Conservation (phyloP, 2,888 invertebrate species). For the Sympetrum striolatum region DNA sequence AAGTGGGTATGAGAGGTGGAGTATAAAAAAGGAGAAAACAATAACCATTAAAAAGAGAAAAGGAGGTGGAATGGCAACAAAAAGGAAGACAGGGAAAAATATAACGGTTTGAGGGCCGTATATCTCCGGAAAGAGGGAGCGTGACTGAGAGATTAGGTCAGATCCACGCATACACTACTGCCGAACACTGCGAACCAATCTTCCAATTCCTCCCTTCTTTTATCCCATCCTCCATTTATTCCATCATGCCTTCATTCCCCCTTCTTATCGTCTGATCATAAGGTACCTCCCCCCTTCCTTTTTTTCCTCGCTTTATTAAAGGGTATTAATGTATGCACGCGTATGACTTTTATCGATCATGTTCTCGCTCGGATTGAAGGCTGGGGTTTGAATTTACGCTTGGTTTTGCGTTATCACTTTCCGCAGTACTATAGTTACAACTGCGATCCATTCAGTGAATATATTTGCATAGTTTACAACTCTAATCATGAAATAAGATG, state of each 20-base stretch:
- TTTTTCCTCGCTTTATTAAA: not conserved
- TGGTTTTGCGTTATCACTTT: too few species aligned
- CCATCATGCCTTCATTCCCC: not conserved
- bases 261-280: not conserved
- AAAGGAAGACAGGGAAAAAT: conserved; percentile 29
- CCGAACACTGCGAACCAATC: conserved; percentile 34
- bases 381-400: too few species aligned
- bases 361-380: too few species aligned
- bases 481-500: too few species aligned
- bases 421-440: too few species aligned
- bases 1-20: conserved; percentile 4
- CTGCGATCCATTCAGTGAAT: too few species aligned
- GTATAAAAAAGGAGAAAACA: conserved; percentile 1
- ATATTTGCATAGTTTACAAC: too few species aligned
- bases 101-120: conserved; percentile 30
- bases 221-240: not conserved
- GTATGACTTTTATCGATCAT: too few species aligned
- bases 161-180: conserved; percentile 26
- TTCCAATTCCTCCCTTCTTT: not conserved
- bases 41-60: conserved; percentile 31
- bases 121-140: conserved; percentile 29
- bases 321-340: not conserved
- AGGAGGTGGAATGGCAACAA: conserved; percentile 22
- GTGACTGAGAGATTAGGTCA: conserved; percentile 40
- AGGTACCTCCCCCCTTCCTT: too few species aligned